phyloP scores from a whole-genome alignment of 1,140 invertebrate species.

The Caenorhabditis briggsae region DNA sequence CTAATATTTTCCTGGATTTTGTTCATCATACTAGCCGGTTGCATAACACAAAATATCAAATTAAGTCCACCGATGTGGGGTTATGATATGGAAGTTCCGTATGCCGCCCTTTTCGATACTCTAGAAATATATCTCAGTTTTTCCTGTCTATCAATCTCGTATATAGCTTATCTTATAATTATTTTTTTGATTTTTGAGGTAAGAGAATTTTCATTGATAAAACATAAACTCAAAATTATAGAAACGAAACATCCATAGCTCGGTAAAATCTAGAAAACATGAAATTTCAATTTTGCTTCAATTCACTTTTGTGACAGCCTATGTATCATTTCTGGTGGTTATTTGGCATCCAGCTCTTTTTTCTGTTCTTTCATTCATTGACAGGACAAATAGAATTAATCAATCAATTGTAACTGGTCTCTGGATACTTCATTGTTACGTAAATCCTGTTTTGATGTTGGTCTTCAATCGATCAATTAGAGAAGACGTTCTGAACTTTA shows the following conservation, averaged over 20 bases:
- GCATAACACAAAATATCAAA: background rate
- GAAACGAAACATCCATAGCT: background rate
- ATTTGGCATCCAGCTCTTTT: constrained; percentile 9
- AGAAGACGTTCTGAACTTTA: background rate
- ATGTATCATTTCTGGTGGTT: background rate
- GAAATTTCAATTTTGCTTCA: constrained; percentile 6
- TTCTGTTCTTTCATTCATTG: background rate
- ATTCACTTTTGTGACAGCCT: constrained; percentile 7
- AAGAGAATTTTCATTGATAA: background rate
- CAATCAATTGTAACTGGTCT: background rate
- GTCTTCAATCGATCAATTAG: background rate
- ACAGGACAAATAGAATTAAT: background rate
- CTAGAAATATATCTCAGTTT: constrained; percentile 9
- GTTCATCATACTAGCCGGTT: background rate
- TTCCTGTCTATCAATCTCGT: background rate
- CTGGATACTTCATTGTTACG: constrained; percentile 16
- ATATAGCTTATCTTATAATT: background rate
- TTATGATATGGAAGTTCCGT: constrained; percentile 6
- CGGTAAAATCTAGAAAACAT: background rate
- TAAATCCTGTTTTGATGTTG: background rate
- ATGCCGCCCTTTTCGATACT: background rate
- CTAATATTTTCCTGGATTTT: background rate
- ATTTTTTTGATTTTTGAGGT: constrained; percentile 3
- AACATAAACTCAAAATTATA: background rate
- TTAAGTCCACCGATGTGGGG: background rate